Evolutionary conservation across 2,113 vertebrate genomes (phyloP).

Genomic region (Hucho hucho): DNA sequence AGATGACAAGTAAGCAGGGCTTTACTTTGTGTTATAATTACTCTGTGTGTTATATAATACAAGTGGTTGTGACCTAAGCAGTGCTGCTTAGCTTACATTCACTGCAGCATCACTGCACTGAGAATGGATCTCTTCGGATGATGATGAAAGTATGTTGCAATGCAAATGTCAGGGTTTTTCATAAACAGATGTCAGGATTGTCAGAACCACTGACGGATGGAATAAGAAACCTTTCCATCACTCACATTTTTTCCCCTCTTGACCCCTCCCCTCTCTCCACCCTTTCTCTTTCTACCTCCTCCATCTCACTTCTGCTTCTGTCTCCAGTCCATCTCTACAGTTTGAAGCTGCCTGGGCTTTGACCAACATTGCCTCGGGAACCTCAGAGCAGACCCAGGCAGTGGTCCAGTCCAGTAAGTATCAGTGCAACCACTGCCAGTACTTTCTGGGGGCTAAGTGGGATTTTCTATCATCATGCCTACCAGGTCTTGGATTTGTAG

Average conservation of each 20-base stretch:
- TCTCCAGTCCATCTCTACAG: slow-evolving; percentile 92
- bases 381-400: slow-evolving; percentile 97
- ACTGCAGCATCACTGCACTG: no score
- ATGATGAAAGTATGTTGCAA: background rate
- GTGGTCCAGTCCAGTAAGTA: slow-evolving; percentile 89
- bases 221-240: background rate
- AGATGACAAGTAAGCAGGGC: slow-evolving; percentile 92
- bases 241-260: background rate
- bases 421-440: background rate
- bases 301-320: background rate
- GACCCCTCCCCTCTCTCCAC: slow-evolving; percentile 2
- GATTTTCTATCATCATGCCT: background rate
- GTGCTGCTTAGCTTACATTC: no score
- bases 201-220: background rate
- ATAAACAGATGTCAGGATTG: background rate
- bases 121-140: background rate
- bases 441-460: background rate
- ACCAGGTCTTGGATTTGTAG: background rate
- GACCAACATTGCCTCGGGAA: slow-evolving; percentile 98
- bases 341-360: slow-evolving; percentile 99
- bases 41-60: no score
- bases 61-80: no score
- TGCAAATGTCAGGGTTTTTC: background rate
- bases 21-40: no score
- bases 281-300: background rate